Conservation (phyloP, 2,113 vertebrate species). For the Isurus oxyrinchus region DNA sequence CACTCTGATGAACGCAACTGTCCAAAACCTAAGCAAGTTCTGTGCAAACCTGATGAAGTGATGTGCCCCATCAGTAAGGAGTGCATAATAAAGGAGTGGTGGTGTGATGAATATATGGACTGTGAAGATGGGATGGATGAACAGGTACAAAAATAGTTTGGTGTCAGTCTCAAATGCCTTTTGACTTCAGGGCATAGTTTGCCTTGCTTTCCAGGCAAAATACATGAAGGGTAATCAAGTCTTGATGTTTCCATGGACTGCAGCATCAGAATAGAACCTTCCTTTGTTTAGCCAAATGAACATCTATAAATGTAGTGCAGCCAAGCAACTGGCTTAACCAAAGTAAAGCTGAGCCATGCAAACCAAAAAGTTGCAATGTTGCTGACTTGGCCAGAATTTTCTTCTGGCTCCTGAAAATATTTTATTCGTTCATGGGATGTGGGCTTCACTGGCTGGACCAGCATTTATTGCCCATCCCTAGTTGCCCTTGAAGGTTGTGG, state of each 20-base stretch:
- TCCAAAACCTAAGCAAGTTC: constrained; percentile 43
- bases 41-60: constrained; percentile 54
- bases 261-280: not conserved
- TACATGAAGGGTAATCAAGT: rapidly evolving
- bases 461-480: too few species aligned
- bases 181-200: too few species aligned
- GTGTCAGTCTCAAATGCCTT: not conserved
- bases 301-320: not conserved
- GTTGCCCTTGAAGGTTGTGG: too few species aligned
- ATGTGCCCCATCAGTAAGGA: constrained; percentile 61
- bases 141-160: constrained; percentile 53
- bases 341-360: not conserved
- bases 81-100: constrained; percentile 73
- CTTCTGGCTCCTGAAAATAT: not conserved
- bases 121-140: constrained; percentile 77
- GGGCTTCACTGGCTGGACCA: too few species aligned
- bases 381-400: not conserved
- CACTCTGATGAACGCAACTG: constrained; percentile 74
- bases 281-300: not conserved
- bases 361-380: not conserved
- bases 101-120: constrained; percentile 73
- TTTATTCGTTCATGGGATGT: too few species aligned
- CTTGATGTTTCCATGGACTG: not conserved
- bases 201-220: not conserved
- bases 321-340: not conserved